phyloP scores from a whole-genome alignment of 2,113 vertebrate species.

The Tachuris rubrigastra region DNA sequence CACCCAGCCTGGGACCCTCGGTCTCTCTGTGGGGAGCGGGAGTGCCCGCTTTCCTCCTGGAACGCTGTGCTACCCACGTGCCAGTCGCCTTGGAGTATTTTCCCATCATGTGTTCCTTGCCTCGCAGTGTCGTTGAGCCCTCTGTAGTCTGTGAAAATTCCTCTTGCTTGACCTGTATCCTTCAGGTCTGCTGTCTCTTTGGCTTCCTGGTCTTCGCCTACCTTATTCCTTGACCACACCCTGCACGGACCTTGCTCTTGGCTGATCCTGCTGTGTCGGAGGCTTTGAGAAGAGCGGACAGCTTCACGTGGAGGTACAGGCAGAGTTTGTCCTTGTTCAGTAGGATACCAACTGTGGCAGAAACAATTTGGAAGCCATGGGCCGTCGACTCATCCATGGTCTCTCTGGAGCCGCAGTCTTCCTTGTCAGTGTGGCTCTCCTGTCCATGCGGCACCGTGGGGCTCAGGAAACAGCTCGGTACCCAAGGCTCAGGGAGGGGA shows the following conservation, averaged over 20 bases:
- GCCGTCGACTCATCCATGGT: slow-evolving; percentile 29
- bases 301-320: neutral
- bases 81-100: neutral
- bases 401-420: slow-evolving; percentile 40
- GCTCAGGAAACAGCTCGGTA: neutral
- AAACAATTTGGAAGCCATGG: neutral
- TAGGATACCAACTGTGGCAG: neutral
- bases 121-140: neutral
- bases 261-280: neutral
- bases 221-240: neutral
- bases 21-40: rapidly evolving
- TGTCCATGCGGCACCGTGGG: slow-evolving; percentile 20
- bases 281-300: neutral
- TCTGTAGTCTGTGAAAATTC: neutral
- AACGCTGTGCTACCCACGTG: neutral
- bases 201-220: neutral
- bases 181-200: neutral
- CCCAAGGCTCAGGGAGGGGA: neutral
- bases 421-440: slow-evolving; percentile 26
- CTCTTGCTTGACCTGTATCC: neutral
- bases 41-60: neutral
- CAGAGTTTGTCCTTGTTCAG: neutral
- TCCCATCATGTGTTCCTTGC: neutral
- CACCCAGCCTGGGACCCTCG: neutral
- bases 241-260: neutral